Evolutionary conservation across 2,113 vertebrate genomes (phyloP).

Genomic region (Scomber colias): DNA sequence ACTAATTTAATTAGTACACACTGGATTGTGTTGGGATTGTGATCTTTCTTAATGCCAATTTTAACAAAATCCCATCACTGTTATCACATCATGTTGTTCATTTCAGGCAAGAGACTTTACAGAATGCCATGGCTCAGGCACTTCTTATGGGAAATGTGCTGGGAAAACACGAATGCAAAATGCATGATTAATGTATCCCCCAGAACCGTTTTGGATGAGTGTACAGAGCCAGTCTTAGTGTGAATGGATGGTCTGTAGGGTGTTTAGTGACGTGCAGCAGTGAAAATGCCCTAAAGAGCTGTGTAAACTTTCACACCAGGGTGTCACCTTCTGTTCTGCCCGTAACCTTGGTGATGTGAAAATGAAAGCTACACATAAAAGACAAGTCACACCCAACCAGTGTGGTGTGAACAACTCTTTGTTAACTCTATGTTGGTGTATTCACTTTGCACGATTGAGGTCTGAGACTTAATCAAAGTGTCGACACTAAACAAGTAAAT

Average conservation of each 20-base stretch:
- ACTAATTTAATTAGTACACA: constrained; percentile 16
- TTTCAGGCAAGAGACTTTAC: constrained; percentile 12
- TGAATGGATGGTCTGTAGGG: constrained; percentile 28
- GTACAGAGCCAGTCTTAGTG: constrained; percentile 20
- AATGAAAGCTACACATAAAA: constrained; percentile 24
- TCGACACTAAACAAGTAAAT: neutral
- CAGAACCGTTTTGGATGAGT: constrained; percentile 31
- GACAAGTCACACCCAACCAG: constrained; percentile 3
- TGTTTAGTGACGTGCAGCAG: constrained; percentile 14
- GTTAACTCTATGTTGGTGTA: neutral
- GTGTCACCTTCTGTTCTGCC: constrained; percentile 17
- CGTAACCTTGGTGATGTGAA: constrained; percentile 29
- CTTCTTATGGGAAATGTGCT: constrained; percentile 18
- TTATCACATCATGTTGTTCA: constrained; percentile 14
- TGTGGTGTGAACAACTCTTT: constrained; percentile 6
- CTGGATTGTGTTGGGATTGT: constrained; percentile 2
- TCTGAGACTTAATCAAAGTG: constrained; percentile 5
- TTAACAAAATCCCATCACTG: neutral
- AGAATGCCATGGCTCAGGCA: neutral
- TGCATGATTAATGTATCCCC: constrained; percentile 50
- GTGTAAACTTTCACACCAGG: constrained; percentile 34
- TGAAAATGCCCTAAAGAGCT: constrained; percentile 41
- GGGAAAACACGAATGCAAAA: constrained; percentile 24
- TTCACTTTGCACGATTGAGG: constrained; percentile 6
- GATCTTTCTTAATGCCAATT: constrained; percentile 18